Base-by-base conservation (phyloP, 2,797 vertebrate species). In the Acestrorhynchus altus region DNA sequence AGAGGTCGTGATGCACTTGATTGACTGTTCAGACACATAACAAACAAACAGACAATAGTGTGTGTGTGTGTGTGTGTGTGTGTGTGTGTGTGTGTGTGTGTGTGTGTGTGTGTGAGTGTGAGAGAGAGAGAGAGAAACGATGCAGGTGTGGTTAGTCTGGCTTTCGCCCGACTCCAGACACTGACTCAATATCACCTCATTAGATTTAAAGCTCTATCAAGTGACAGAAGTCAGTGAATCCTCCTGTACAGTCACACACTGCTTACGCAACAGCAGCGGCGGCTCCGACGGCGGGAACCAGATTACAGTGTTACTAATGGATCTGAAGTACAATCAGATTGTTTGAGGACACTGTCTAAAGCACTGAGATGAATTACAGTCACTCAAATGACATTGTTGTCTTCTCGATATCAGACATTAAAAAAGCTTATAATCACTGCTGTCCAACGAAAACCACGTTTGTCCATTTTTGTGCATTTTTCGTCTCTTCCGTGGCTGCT, bases 151-250 rank as follows among this genome's bases (percentile, higher is more conserved):
- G 72, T 72, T 31, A 15, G 64, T 49, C 47, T 68, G 71, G 22
- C 54, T 71, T 13, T 89, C 72, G 84, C 86, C 82, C 35, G 69
- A 51, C 54, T 80, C 84, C 74, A 88, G 81, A 82, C 86, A 77
- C 44, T 81, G 79, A 83, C 82, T 83, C 74, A 80, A 2, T 74
- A 72, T 28, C 72, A 57, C 72, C 26, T 59, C 46, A 28, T 52
- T 35, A 49, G 60, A 47, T 74, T 61, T 54, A 73, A 49, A 28
- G 22, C 35, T 66, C 22, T 72, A 75, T 68, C 64, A 28, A n/a
- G 64, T 72, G 47, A 70, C 46, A 80, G 64, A 52, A 51, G 20
- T 44, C 65, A 61, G n/a, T 54, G 20, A 18, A 18, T 0, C 16
- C 52, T 59, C 9, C 13, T 39, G n/a, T 59, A 11, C 20, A 2